These are phyloP conservation scores for Ptilonorhynchus violaceus DNA, from an alignment of 2,113 vertebrate genomes.

Conservation along the genomic window DNA sequence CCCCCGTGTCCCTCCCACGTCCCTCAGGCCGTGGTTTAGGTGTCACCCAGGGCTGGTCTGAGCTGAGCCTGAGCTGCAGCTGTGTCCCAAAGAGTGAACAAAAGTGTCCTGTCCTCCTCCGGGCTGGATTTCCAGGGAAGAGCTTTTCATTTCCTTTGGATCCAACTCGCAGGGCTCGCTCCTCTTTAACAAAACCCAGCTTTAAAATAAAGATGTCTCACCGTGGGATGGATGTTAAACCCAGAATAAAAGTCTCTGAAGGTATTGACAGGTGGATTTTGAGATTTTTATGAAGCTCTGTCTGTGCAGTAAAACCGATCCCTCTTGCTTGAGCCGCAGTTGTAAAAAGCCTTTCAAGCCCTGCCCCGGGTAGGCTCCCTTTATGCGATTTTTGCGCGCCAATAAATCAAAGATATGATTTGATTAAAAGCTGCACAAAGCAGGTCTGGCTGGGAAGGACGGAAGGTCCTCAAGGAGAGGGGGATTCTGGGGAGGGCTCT, in stretches of 20 bases:
- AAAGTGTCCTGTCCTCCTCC: not conserved
- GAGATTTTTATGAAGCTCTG: slow-evolving; percentile 20
- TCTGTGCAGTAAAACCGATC: not conserved
- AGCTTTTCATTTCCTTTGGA: slow-evolving; percentile 16
- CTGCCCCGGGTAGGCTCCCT: not conserved
- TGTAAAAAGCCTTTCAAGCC: not conserved
- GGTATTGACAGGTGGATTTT: not conserved
- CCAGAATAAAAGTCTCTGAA: not conserved
- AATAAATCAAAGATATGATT: slow-evolving; percentile 14
- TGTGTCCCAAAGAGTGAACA: not conserved
- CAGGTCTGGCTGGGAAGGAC: not conserved
- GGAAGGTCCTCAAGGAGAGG: not conserved
- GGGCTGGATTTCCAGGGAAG: not conserved
- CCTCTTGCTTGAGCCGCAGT: not conserved
- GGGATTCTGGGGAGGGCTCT: not conserved
- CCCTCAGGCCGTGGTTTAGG: not conserved
- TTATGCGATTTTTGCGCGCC: not conserved
- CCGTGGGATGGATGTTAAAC: not conserved
- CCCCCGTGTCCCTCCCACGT: not conserved
- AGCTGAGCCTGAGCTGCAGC: not conserved
- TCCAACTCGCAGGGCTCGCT: not conserved
- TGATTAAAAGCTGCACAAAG: not conserved
- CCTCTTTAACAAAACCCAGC: not conserved
- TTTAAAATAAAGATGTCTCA: not conserved
- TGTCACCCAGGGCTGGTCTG: not conserved